These are phyloP conservation scores for Celastrina argiolus DNA, from an alignment of 2,888 invertebrate species.

Conservation along the genomic window DNA sequence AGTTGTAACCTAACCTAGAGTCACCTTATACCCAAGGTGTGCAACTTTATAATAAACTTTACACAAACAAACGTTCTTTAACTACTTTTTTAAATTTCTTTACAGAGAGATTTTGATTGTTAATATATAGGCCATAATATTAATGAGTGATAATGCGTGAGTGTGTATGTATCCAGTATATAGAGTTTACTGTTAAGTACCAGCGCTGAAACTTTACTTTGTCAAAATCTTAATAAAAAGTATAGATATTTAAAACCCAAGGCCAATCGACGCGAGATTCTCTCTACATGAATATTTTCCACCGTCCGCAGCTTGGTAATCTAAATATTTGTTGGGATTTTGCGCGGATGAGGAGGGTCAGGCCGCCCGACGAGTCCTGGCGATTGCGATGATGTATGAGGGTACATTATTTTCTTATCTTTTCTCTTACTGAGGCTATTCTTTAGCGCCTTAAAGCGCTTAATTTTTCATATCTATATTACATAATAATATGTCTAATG, in stretches of 20 bases:
- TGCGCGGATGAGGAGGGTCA: constrained; percentile 67
- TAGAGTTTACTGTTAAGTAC: no score
- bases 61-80: no score
- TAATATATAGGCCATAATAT: no score
- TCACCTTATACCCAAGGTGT: no score
- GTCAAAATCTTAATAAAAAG: no score
- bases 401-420: constrained; percentile 77
- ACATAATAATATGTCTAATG: neutral
- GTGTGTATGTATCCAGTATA: no score
- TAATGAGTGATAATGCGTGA: no score
- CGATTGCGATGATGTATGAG: constrained; percentile 77
- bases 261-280: neutral
- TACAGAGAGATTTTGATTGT: no score
- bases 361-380: constrained; percentile 65
- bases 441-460: constrained; percentile 55
- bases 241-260: neutral
- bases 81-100: no score
- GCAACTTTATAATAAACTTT: no score
- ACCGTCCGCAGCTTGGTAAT: constrained; percentile 41
- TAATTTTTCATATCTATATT: constrained; percentile 63
- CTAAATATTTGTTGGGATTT: constrained; percentile 66
- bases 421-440: constrained; percentile 72
- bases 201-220: no score
- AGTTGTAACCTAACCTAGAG: no score
- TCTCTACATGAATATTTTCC: constrained; percentile 11